Evolutionary conservation across 2,888 invertebrate genomes (phyloP), one percentile per base, ranked within the genome.

Genomic region (Uloborus plumipes): DNA sequence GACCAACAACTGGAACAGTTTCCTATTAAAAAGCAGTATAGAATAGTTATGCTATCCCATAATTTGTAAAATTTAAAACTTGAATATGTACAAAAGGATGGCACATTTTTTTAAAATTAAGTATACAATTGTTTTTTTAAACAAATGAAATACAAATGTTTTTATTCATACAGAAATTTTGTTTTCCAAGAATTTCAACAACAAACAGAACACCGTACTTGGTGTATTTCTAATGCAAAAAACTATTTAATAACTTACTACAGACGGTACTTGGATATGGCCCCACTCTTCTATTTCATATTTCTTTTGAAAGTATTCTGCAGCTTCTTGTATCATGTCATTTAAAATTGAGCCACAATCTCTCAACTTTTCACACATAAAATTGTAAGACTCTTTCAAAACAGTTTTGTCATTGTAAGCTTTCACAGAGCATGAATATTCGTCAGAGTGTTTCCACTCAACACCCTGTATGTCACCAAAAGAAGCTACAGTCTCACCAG

Each of bases 1-100:
- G 92, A 16, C 97, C 97, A 73, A 92, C 92, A 13, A 91, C 91
- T 49, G 89, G 88, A 26, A 91, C 89, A 15, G 87, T 86, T 80
- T 90, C 90, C 89, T 92, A 88, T 13, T n/a, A 51, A 83, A 64
- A 26, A 26, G 26, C 26, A 26, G 26, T 4, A 26, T 26, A 26
- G 26, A 26, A 26, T 26, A 26, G 26, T 26, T 26, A 26, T n/a
- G n/a, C n/a, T n/a, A n/a, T n/a, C n/a, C n/a, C n/a, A n/a, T n/a
- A n/a, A n/a, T n/a, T n/a, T n/a, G n/a, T n/a, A n/a, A n/a, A n/a
- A n/a, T n/a, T n/a, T n/a, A n/a, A n/a, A n/a, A n/a, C n/a, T n/a
- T n/a, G n/a, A n/a, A n/a, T n/a, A n/a, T n/a, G n/a, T n/a, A n/a
- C n/a, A n/a, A n/a, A n/a, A n/a, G n/a, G n/a, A n/a, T n/a, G n/a